phyloP scores from a whole-genome alignment of 2,113 vertebrate genomes.

The Irena cyanogastra region DNA sequence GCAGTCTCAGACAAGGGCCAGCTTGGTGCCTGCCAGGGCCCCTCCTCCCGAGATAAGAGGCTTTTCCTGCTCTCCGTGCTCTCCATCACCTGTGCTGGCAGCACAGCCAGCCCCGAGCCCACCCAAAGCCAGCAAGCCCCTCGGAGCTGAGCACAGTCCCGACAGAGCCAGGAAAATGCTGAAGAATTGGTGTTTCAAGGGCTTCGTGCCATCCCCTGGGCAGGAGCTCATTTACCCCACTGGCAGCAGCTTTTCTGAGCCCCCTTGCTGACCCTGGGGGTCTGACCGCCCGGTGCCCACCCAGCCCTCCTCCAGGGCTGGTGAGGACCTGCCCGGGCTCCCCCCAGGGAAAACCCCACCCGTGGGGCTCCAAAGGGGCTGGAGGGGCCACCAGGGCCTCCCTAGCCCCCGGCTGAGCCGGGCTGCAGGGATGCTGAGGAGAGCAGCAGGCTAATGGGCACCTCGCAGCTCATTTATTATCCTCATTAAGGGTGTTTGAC shows the following conservation, averaged over 20 bases:
- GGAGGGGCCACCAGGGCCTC: not conserved
- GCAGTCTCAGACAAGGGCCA: not conserved
- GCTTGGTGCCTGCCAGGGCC: not conserved
- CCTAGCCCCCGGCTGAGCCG: not conserved
- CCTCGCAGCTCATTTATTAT: not conserved
- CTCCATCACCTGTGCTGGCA: not conserved
- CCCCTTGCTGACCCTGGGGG: accelerated
- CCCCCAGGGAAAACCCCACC: not conserved
- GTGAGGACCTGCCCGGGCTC: accelerated
- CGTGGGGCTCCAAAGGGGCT: not conserved
- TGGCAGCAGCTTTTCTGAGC: not conserved
- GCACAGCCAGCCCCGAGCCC: not conserved
- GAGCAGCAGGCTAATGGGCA: not conserved
- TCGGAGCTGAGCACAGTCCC: not conserved
- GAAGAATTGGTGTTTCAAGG: not conserved
- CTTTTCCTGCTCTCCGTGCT: not conserved
- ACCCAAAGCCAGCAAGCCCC: not conserved
- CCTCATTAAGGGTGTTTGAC: slow-evolving; percentile 42
- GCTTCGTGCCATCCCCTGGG: too few relatives aligned
- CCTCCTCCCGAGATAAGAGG: not conserved
- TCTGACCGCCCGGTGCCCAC: accelerated
- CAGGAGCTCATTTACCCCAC: not conserved
- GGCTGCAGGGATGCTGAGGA: not conserved
- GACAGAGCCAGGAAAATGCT: not conserved
- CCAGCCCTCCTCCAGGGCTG: not conserved